A percentile compares a stretch with the other conserved stretches of the same genome.
Conservation (phyloP, 1,140 invertebrate genomes). For the Drosophila ironensis region DNA sequence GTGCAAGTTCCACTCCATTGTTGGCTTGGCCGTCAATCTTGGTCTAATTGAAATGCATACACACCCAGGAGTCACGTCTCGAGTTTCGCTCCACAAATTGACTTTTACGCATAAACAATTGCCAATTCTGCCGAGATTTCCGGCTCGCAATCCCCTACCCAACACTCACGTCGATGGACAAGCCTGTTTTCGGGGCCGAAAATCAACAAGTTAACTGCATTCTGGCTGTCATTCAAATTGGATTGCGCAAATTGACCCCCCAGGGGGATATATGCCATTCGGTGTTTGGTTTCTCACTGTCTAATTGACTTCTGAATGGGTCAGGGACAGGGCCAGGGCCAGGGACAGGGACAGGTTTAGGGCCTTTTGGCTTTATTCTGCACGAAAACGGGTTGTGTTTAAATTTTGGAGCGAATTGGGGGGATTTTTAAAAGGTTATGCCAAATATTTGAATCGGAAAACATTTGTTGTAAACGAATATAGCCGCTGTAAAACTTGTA, state of each 20-base stretch:
- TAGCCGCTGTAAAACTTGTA: not conserved
- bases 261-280: constrained; percentile 27
- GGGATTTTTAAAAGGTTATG: too few species aligned
- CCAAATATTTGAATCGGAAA: too few species aligned
- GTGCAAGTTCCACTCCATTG: constrained; percentile 44
- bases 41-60: constrained; percentile 63
- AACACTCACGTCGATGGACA: too few species aligned
- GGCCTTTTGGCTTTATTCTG: not conserved
- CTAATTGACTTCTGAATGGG: constrained; percentile 45
- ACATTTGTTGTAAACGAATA: too few species aligned
- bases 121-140: constrained; percentile 50
- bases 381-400: not conserved
- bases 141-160: constrained; percentile 3
- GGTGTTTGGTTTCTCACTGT: constrained; percentile 50
- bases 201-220: constrained; percentile 76
- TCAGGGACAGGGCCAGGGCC: not conserved
- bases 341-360: not conserved
- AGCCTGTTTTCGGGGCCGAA: constrained; percentile 21
- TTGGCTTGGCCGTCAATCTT: constrained; percentile 70
- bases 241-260: constrained; percentile 25
- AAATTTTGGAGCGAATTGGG: too few species aligned
- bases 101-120: constrained; percentile 72
- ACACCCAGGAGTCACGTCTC: constrained; percentile 11
- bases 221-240: constrained; percentile 43
- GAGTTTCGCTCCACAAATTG: constrained; percentile 61